Base-by-base conservation (phyloP, 2,888 invertebrate genomes). In the Sisyra nigra region DNA sequence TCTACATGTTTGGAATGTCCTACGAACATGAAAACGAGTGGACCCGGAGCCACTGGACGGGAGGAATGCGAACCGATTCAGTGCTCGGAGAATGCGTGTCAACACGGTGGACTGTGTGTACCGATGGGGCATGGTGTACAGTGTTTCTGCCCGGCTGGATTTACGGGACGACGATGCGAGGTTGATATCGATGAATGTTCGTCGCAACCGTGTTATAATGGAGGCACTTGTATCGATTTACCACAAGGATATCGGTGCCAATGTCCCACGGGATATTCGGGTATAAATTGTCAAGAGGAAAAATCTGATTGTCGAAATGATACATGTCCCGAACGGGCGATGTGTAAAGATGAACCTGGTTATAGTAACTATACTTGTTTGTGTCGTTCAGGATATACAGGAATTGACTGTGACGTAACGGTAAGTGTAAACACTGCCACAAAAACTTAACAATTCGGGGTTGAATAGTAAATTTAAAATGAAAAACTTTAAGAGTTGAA, bases 291-390 rank as follows among this genome's bases (percentile, higher is more conserved):
- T 57, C 93, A 96, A 66, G 87, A 91, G 57, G 91, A 93, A 61
- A 74, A 80, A 53, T 81, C 85, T 11, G 91, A 94, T 54, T 94
- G 92, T 57, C 69, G 70, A 51, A 84, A 82, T 56, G 84, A 87
- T 48, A 88, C 94, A 0, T 97, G 97, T 53, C 89, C 91, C 1
- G 93, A 92, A 57, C 71, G 92, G 54, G 94, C 94, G 3, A 92
- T 93, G 87, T 97, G 97, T 62, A 93, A 94, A 65, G 91, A 96
- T 60, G 87, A 83, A 62, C 92, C 84, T 14, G 89, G 85, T 46
- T 77, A 74, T 52, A 86, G 84, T 53, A 92, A 92, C 56, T 83
- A 78, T 54, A 89, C 91, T 1, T 97, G 97, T 57, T 68, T 96
- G 8, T 97, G 97, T 57, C 71, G 92, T 56, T 81, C 88, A 48